phyloP scores from a whole-genome alignment of 1,140 invertebrate species.

The Sarcophaga bullata region DNA sequence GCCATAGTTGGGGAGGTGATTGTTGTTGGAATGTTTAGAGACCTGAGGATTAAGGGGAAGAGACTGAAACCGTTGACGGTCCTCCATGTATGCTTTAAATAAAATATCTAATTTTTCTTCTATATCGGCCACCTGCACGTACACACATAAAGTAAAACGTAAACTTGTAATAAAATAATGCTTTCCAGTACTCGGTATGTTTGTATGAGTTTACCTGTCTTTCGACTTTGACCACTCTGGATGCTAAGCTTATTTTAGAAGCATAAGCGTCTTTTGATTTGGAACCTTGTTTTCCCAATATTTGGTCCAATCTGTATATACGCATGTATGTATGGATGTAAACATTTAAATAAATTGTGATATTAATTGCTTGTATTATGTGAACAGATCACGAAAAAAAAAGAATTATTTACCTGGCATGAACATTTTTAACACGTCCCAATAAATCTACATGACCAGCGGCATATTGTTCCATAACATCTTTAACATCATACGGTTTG shows the following conservation, averaged over 20 bases:
- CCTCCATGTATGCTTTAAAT: conserved; percentile 92
- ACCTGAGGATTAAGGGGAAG: conserved; percentile 66
- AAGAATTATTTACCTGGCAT: conserved; percentile 75
- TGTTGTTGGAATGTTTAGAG: conserved; percentile 65
- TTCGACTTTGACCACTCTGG: conserved; percentile 94
- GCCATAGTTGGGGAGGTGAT: conserved; percentile 48
- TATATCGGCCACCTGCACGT: conserved; percentile 86
- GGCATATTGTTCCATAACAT: conserved; percentile 96
- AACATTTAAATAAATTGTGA: background rate
- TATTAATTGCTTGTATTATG: background rate
- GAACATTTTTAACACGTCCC: conserved; percentile 88
- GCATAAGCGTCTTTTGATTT: conserved; percentile 94
- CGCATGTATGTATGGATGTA: background rate
- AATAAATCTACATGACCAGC: conserved; percentile 91
- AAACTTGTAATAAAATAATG: too few species aligned
- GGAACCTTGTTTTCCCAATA: conserved; percentile 91
- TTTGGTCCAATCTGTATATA: conserved; percentile 79
- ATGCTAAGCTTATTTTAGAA: conserved; percentile 91
- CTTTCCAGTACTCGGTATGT: conserved; percentile 46
- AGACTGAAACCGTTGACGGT: conserved; percentile 75
- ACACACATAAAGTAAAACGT: too few species aligned
- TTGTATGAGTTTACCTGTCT: conserved; percentile 75
- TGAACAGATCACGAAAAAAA: background rate
- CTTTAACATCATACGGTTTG: conserved; percentile 96
- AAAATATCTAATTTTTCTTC: conserved; percentile 93